A percentile compares a stretch with the other conserved stretches of the same genome.
phyloP scores from a whole-genome alignment of 2,113 vertebrate genomes.

The Sinocyclocheilus rhinocerous region DNA sequence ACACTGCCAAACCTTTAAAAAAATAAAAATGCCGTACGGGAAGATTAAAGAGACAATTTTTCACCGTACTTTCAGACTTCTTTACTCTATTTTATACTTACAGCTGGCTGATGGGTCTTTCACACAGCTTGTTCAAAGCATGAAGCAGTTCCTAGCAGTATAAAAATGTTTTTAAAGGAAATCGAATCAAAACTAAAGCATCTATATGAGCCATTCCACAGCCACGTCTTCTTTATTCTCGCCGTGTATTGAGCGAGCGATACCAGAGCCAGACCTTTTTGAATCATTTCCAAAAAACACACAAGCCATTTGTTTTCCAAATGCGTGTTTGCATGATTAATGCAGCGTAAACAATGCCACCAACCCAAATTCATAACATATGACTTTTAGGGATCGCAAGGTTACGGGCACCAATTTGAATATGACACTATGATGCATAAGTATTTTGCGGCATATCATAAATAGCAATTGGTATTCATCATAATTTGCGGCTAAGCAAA shows the following conservation, averaged over 20 bases:
- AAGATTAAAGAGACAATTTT: not conserved
- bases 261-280: slow-evolving; percentile 53
- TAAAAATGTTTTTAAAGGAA: not conserved
- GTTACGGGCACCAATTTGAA: slow-evolving; percentile 68
- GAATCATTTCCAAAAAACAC: slow-evolving; percentile 58
- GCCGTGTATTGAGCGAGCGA: slow-evolving; percentile 39
- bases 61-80: not conserved
- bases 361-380: slow-evolving; percentile 67
- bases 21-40: not conserved
- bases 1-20: slow-evolving; percentile 21
- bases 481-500: slow-evolving; percentile 63
- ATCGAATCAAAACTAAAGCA: not conserved
- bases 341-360: slow-evolving; percentile 65
- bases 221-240: slow-evolving; percentile 31
- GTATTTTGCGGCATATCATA: slow-evolving; percentile 61
- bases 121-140: not conserved
- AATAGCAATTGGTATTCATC: slow-evolving; percentile 66
- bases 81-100: slow-evolving; percentile 33
- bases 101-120: slow-evolving; percentile 3
- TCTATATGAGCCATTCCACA: not conserved
- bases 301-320: slow-evolving; percentile 63
- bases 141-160: not conserved
- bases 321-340: slow-evolving; percentile 64
- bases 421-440: slow-evolving; percentile 69
- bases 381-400: slow-evolving; percentile 64